phyloP scores from a whole-genome alignment of 2,797 vertebrate species.

The Dromococcyx pavoninus region DNA sequence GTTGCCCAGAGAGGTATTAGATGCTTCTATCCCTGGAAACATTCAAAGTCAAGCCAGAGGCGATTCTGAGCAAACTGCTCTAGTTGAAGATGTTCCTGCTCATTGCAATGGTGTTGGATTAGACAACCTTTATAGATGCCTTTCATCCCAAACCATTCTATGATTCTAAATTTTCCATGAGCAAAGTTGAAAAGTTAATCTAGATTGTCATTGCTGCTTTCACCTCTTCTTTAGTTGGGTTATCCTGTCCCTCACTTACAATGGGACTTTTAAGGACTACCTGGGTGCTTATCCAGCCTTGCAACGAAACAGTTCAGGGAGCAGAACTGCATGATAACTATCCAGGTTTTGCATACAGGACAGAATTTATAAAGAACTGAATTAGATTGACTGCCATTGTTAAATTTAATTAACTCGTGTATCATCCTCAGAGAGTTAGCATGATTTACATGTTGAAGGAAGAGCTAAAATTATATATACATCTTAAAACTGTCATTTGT shows the following conservation, averaged over 20 bases:
- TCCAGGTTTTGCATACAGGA: not conserved
- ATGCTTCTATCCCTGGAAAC: not conserved
- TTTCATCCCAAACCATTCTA: too few species aligned
- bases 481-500: not conserved
- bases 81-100: not conserved
- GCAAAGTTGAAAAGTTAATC: not conserved
- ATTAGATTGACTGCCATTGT: not conserved
- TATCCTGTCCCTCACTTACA: not conserved
- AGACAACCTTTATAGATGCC: not conserved
- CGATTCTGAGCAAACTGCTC: not conserved
- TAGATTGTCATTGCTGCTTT: not conserved
- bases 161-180: not conserved
- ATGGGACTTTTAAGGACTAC: not conserved
- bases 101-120: not conserved
- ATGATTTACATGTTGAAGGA: not conserved
- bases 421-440: not conserved
- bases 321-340: not conserved
- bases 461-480: not conserved
- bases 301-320: not conserved
- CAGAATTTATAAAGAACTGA: not conserved
- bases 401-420: not conserved
- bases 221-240: not conserved
- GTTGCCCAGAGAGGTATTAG: rapidly evolving
- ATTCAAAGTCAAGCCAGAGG: rapidly evolving
- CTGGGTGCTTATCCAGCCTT: not conserved